Conservation (phyloP, 2,888 invertebrate species). For the Hoplodrina blanda region DNA sequence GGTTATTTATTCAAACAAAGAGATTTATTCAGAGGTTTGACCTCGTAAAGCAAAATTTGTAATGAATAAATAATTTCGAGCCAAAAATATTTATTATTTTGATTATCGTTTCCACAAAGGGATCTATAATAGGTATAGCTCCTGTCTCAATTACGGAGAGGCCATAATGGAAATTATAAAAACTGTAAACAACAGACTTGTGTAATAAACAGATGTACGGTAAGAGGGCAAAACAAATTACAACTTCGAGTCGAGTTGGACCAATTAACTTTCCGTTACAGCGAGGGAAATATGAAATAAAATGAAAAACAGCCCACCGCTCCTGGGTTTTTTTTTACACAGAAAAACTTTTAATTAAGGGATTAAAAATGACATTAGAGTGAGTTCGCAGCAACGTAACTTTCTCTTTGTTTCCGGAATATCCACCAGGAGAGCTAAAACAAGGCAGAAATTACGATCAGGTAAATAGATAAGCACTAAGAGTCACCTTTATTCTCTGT, state of each 20-base stretch:
- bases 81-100: conserved; percentile 57
- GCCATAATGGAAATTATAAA: conserved; percentile 72
- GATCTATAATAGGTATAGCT: conserved; percentile 21
- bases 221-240: conserved; percentile 87
- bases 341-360: conserved; percentile 89
- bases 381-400: conserved; percentile 85
- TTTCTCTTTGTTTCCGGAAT: conserved; percentile 80
- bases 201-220: conserved; percentile 84
- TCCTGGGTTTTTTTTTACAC: conserved; percentile 79
- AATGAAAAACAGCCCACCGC: conserved; percentile 87
- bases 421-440: conserved; percentile 73
- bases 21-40: conserved; percentile 46
- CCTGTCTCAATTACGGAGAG: conserved; percentile 54
- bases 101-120: conserved; percentile 33
- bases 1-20: conserved; percentile 52
- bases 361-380: conserved; percentile 90
- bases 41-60: conserved; percentile 48
- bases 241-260: conserved; percentile 87
- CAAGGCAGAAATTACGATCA: conserved; percentile 68
- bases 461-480: conserved; percentile 72
- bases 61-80: conserved; percentile 60
- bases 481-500: conserved; percentile 65
- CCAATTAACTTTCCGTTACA: conserved; percentile 90
- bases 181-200: conserved; percentile 79
- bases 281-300: conserved; percentile 88